Evolutionary conservation across 1,140 invertebrate species (phyloP).

Genomic region (Drosophila lacteicornis): DNA sequence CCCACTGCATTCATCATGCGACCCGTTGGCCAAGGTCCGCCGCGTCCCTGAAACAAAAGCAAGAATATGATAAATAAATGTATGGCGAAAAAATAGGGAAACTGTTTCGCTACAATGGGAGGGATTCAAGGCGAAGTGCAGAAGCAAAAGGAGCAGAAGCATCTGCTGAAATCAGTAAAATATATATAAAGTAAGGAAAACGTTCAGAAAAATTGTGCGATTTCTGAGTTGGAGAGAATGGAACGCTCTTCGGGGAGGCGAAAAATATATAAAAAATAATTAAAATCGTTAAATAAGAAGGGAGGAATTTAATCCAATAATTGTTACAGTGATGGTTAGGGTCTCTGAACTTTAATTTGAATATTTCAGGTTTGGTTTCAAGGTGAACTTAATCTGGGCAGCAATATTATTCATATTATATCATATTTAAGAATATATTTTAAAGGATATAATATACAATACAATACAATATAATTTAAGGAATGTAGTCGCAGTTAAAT

Average conservation of each 20-base stretch:
- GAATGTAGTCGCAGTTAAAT: too few species aligned
- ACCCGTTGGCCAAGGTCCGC: constrained; percentile 60
- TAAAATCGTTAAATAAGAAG: neutral
- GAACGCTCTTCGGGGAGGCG: neutral
- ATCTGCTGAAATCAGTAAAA: constrained; percentile 15
- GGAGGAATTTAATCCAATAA: neutral
- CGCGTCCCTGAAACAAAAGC: constrained; percentile 52
- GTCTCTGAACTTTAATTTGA: neutral
- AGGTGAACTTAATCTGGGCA: too few species aligned
- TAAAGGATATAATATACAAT: too few species aligned
- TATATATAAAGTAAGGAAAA: neutral
- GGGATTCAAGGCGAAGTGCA: constrained; percentile 55
- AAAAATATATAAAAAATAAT: neutral
- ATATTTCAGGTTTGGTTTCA: neutral
- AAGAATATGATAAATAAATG: constrained; percentile 74
- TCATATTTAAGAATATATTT: too few species aligned
- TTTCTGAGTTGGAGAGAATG: neutral
- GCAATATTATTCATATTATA: too few species aligned
- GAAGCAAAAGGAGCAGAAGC: constrained; percentile 41
- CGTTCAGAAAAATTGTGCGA: neutral
- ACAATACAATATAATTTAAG: too few species aligned
- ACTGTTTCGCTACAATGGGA: constrained; percentile 46
- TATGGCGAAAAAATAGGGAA: constrained; percentile 38
- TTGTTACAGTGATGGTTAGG: too few species aligned
- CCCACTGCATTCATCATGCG: constrained; percentile 78